phyloP scores from a whole-genome alignment of 35 echinoderm and acorn worm genomes.

The Patiria miniata region DNA sequence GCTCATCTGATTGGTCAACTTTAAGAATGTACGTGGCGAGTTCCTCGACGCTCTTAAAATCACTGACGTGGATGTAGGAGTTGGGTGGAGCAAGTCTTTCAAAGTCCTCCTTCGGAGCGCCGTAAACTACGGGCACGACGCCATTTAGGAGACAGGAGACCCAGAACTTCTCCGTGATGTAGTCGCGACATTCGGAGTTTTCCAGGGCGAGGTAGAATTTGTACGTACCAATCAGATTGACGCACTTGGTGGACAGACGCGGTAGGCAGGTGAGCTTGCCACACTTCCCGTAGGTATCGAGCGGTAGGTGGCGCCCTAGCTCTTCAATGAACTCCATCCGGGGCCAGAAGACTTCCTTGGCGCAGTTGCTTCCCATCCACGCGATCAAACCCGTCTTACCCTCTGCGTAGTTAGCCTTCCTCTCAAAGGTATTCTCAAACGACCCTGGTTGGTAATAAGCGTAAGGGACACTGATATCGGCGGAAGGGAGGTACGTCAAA shows the following conservation, averaged over 20 bases:
- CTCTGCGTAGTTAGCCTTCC: neutral
- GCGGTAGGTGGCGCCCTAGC: slow-evolving; percentile 40
- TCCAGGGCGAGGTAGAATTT: slow-evolving; percentile 83
- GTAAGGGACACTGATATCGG: slow-evolving; percentile 69
- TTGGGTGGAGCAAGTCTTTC: slow-evolving; percentile 66
- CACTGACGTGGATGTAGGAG: slow-evolving; percentile 82
- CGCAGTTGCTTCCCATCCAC: slow-evolving; percentile 87
- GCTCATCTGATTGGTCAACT: slow-evolving; percentile 54
- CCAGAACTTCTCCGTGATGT: slow-evolving; percentile 89
- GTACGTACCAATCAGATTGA: slow-evolving; percentile 55
- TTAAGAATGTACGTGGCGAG: slow-evolving; percentile 61
- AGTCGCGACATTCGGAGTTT: slow-evolving; percentile 77
- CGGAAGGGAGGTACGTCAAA: slow-evolving; percentile 62
- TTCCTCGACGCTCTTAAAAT: slow-evolving; percentile 60
- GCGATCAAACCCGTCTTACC: slow-evolving; percentile 67
- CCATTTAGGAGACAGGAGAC: slow-evolving; percentile 50
- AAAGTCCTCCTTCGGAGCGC: slow-evolving; percentile 61
- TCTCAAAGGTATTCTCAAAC: slow-evolving; percentile 13
- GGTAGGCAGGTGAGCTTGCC: slow-evolving; percentile 69
- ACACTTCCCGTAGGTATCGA: slow-evolving; percentile 72
- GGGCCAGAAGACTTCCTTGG: slow-evolving; percentile 81
- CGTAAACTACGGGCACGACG: slow-evolving; percentile 80
- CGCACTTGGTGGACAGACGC: slow-evolving; percentile 55
- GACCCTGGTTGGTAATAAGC: slow-evolving; percentile 34
- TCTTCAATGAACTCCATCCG: slow-evolving; percentile 67